Percentiles rank a stretch among this genome's conserved stretches.
Evolutionary conservation across 2,888 invertebrate genomes (phyloP).

Genomic region (Campaea margaritaria): DNA sequence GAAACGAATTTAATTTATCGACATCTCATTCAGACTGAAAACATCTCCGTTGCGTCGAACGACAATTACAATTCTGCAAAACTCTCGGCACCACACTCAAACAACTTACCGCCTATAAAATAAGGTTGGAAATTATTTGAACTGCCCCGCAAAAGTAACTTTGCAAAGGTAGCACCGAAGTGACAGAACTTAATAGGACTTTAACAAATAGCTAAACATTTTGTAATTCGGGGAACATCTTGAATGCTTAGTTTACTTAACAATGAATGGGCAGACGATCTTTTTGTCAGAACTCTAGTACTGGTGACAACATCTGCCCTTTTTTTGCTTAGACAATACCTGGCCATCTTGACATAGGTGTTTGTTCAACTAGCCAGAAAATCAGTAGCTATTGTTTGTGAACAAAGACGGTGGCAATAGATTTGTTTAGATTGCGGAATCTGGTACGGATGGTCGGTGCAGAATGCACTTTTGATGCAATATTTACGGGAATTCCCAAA

Average conservation of each 20-base stretch:
- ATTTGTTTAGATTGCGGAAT: conserved; percentile 64
- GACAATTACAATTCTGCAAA: conserved; percentile 72
- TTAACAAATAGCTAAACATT: conserved; percentile 85
- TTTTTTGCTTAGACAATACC: conserved; percentile 69
- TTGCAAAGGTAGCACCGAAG: conserved; percentile 65
- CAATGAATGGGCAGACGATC: conserved; percentile 70
- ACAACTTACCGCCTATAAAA: conserved; percentile 36
- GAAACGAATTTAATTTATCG: conserved; percentile 84
- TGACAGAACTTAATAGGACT: conserved; percentile 82
- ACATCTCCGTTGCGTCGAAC: conserved; percentile 73
- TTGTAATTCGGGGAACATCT: conserved; percentile 81
- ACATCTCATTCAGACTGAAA: conserved; percentile 75
- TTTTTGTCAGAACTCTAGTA: conserved; percentile 68
- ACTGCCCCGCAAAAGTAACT: conserved; percentile 23
- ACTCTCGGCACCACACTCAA: conserved; percentile 31
- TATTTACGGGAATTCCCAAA: conserved; percentile 37
- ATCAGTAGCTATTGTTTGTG: conserved; percentile 75
- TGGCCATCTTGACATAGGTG: conserved; percentile 75
- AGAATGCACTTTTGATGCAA: conserved; percentile 60
- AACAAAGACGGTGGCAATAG: conserved; percentile 62
- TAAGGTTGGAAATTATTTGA: conserved; percentile 48
- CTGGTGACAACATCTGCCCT: conserved; percentile 78
- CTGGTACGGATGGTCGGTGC: conserved; percentile 51
- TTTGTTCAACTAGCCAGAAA: conserved; percentile 84
- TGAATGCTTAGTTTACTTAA: conserved; percentile 78